Evolutionary conservation across 2,113 vertebrate genomes (phyloP).

Genomic region (Actenoides lindsayi): DNA sequence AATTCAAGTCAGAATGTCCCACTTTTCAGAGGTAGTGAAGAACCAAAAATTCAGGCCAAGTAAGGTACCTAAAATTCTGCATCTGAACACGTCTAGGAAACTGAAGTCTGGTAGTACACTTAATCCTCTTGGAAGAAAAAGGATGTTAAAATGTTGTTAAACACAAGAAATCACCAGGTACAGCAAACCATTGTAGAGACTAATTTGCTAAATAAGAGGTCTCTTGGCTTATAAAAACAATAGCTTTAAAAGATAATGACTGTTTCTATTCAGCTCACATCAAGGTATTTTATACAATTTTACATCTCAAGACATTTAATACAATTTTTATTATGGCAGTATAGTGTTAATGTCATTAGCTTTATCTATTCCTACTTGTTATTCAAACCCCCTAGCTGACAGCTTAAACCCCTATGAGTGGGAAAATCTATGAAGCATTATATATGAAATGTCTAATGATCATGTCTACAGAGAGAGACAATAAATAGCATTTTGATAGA

Average conservation of each 20-base stretch:
- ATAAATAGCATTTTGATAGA: slow-evolving; percentile 62
- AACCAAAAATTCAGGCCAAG: slow-evolving; percentile 9
- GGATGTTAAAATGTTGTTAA: not conserved
- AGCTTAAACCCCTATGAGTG: slow-evolving; percentile 36
- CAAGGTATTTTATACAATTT: not conserved
- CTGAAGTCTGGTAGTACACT: not conserved
- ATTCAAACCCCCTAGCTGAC: slow-evolving; percentile 13
- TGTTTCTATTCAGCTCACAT: not conserved
- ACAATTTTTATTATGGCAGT: not conserved
- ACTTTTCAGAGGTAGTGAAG: slow-evolving; percentile 10
- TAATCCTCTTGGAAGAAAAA: not conserved
- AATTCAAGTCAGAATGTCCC: slow-evolving; percentile 30
- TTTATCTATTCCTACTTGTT: slow-evolving; percentile 19
- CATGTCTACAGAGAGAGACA: slow-evolving; percentile 45
- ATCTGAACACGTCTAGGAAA: not conserved
- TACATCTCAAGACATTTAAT: not conserved
- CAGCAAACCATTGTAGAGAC: not conserved
- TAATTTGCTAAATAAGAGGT: not conserved
- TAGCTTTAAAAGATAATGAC: not conserved
- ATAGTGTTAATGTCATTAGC: slow-evolving; percentile 30
- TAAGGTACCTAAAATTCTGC: not conserved
- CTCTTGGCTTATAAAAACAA: not conserved
- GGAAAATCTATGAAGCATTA: slow-evolving; percentile 40
- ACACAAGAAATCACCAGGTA: not conserved
- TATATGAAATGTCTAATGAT: slow-evolving; percentile 44